Evolutionary conservation across 2,888 invertebrate species (phyloP).

Genomic region (Morpho achilles): DNA sequence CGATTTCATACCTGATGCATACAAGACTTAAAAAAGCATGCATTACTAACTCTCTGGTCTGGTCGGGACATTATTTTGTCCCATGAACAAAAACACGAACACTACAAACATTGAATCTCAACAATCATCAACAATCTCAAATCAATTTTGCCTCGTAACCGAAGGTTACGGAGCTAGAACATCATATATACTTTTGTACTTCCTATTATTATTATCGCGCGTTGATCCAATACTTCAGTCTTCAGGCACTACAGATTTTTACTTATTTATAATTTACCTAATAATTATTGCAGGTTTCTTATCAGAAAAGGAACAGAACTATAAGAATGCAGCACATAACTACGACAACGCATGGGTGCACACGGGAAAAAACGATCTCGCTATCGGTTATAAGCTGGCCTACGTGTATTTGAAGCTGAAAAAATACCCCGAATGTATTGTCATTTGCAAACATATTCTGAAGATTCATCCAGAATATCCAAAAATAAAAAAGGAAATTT

Average conservation of each 20-base stretch:
- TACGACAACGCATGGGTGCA: conserved; percentile 94
- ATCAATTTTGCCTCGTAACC: no score
- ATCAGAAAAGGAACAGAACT: conserved; percentile 95
- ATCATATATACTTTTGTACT: no score
- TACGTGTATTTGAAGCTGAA: conserved; percentile 95
- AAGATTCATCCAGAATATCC: conserved; percentile 92
- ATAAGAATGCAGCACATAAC: conserved; percentile 88
- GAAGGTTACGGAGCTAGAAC: no score
- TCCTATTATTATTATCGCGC: no score
- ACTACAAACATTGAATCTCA: no score
- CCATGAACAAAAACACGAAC: no score
- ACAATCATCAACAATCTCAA: no score
- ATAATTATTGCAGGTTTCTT: conserved; percentile 82
- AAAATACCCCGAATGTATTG: conserved; percentile 92
- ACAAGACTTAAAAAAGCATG: no score
- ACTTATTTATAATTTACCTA: conserved; percentile 13
- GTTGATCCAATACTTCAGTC: no score
- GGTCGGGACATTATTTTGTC: no score
- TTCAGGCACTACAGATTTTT: not conserved
- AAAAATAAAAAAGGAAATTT: conserved; percentile 93
- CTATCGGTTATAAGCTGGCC: conserved; percentile 95
- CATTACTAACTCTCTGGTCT: no score
- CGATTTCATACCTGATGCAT: no score
- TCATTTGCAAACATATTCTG: conserved; percentile 90
- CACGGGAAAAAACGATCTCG: conserved; percentile 89